phyloP scores from a whole-genome alignment of 2,888 invertebrate genomes.

The Syrista parreyssii region DNA sequence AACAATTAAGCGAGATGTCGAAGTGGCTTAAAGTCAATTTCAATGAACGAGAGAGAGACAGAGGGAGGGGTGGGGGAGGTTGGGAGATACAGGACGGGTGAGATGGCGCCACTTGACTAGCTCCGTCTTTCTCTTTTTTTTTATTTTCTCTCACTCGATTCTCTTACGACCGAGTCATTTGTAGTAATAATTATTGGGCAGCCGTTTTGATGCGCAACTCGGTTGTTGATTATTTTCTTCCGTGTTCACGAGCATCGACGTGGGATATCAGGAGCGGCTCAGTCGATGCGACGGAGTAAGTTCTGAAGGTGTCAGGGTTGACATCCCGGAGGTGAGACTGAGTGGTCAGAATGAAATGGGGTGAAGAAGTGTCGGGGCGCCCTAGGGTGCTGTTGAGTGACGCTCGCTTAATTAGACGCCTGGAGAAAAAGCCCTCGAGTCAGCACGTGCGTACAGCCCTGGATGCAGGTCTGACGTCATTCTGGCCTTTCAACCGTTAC shows the following conservation, averaged over 20 bases:
- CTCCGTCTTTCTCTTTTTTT: background rate
- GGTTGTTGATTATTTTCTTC: background rate
- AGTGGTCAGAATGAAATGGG: background rate
- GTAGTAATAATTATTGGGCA: background rate
- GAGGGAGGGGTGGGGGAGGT: background rate
- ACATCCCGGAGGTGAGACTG: background rate
- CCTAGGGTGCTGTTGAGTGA: constrained; percentile 24
- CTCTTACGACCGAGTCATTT: background rate
- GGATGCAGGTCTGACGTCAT: background rate
- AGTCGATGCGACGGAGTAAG: background rate
- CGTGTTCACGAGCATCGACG: no score
- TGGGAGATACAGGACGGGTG: background rate
- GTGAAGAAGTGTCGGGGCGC: constrained; percentile 11
- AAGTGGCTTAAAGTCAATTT: background rate
- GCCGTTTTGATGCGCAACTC: background rate
- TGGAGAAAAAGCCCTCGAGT: background rate
- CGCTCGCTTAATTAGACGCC: constrained; percentile 27
- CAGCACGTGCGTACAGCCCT: constrained; percentile 4
- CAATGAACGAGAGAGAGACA: background rate
- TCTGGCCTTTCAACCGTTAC: background rate
- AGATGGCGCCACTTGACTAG: background rate
- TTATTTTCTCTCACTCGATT: background rate
- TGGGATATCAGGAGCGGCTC: background rate
- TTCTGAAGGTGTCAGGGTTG: background rate
- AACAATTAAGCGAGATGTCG: background rate